Conservation (phyloP, 2,888 invertebrate species). For the Cenopis cana region DNA sequence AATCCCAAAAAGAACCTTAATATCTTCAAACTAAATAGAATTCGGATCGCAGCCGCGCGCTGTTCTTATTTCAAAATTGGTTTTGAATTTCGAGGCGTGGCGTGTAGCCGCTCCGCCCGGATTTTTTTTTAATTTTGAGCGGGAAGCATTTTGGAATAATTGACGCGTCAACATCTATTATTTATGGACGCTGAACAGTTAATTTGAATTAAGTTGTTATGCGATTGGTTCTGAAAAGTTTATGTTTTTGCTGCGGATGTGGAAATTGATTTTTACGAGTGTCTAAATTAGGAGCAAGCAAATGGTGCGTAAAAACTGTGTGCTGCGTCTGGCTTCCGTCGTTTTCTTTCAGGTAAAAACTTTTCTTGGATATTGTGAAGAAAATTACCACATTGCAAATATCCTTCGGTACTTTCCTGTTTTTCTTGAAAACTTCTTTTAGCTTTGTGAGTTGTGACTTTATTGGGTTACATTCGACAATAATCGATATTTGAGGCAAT, state of each 20-base stretch:
- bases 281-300: constrained; percentile 49
- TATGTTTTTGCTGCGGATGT: constrained; percentile 69
- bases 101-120: constrained; percentile 58
- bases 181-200: constrained; percentile 72
- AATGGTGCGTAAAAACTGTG: constrained; percentile 30
- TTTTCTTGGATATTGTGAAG: too few relatives aligned
- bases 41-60: constrained; percentile 60
- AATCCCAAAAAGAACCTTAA: constrained; percentile 56
- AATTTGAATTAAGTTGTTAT: constrained; percentile 75
- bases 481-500: too few relatives aligned
- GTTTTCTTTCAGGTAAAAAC: neutral
- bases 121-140: constrained; percentile 54
- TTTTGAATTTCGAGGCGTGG: constrained; percentile 68
- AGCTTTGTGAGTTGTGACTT: too few relatives aligned
- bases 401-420: too few relatives aligned
- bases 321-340: neutral
- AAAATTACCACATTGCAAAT: too few relatives aligned
- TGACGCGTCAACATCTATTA: constrained; percentile 80
- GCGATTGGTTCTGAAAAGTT: constrained; percentile 82
- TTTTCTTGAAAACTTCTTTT: too few relatives aligned
- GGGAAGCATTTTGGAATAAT: constrained; percentile 77
- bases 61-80: constrained; percentile 60
- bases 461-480: too few relatives aligned
- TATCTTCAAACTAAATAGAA: constrained; percentile 50
- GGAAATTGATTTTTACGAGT: constrained; percentile 60